A percentile compares a stretch with the other conserved stretches of the same genome.
Evolutionary conservation across 2,888 invertebrate species (phyloP).

Genomic region (Melinopterus prodromus): DNA sequence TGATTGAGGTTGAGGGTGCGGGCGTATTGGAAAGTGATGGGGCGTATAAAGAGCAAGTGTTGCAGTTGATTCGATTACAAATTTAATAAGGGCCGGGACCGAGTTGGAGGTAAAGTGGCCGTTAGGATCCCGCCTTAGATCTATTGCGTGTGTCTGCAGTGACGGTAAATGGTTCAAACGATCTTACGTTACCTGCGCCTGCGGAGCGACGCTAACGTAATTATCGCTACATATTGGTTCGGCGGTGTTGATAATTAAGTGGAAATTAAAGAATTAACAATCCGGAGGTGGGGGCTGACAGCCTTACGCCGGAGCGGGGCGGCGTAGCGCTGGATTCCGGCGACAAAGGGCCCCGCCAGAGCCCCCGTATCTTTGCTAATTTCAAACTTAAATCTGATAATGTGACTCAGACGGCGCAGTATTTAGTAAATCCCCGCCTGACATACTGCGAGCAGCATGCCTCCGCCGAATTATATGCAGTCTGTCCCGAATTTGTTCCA

Average conservation of each 20-base stretch:
- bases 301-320: too few relatives aligned
- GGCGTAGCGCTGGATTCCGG: constrained; percentile 20
- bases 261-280: constrained; percentile 24
- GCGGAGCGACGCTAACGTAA: constrained; percentile 12
- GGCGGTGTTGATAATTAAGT: constrained; percentile 20
- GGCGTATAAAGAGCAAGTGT: constrained; percentile 7
- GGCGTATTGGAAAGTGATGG: not conserved
- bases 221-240: constrained; percentile 20
- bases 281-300: too few relatives aligned
- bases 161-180: not conserved
- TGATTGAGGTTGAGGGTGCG: not conserved
- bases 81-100: constrained; percentile 18
- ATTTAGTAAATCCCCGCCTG: constrained; percentile 48
- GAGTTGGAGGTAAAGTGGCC: constrained; percentile 11
- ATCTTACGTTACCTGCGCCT: constrained; percentile 8
- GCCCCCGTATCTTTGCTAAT: constrained; percentile 47
- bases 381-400: constrained; percentile 51
- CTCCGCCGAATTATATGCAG: constrained; percentile 44
- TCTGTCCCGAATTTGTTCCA: constrained; percentile 46
- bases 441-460: constrained; percentile 46
- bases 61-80: constrained; percentile 16
- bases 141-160: constrained; percentile 5
- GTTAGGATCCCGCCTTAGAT: constrained; percentile 7
- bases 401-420: constrained; percentile 45
- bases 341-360: constrained; percentile 21